These are phyloP conservation scores for Cephus spinipes DNA, from an alignment of 2,888 invertebrate genomes.

Conservation along the genomic window DNA sequence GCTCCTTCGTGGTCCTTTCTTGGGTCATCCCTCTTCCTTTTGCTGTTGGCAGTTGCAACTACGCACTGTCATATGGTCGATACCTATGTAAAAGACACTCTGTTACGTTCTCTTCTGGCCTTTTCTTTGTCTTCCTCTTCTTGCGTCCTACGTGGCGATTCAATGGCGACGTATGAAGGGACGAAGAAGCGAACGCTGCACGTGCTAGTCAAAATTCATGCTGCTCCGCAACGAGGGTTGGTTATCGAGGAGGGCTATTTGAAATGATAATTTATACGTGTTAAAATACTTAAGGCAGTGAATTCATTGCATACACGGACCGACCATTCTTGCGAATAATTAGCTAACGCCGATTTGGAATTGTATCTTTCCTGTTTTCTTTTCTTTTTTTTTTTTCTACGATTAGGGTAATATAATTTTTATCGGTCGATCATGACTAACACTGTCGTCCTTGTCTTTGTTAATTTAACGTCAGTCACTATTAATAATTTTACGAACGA, in stretches of 20 bases:
- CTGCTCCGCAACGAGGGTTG: conserved; percentile 31
- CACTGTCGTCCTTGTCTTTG: conserved; percentile 32
- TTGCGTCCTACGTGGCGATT: not conserved
- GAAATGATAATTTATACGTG: no score
- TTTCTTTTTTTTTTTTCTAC: conserved; percentile 21
- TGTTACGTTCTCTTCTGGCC: not conserved
- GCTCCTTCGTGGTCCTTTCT: not conserved
- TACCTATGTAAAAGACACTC: not conserved
- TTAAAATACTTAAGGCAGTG: no score
- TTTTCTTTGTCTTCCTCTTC: not conserved
- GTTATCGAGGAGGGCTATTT: no score
- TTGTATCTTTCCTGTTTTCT: conserved; percentile 15
- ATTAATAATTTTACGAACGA: conserved; percentile 40
- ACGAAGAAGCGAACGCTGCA: conserved; percentile 27
- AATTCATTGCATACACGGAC: no score
- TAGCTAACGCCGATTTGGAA: no score
- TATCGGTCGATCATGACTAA: conserved; percentile 48
- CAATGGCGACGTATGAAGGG: not conserved
- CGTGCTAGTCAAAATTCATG: conserved; percentile 64
- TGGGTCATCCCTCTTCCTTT: not conserved
- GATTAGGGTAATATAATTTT: conserved; percentile 21
- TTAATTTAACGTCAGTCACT: conserved; percentile 57
- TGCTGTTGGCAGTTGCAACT: not conserved
- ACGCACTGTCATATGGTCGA: not conserved
- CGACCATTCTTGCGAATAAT: no score